Evolutionary conservation across 2,113 vertebrate genomes (phyloP).

Genomic region (Aythya baeri): DNA sequence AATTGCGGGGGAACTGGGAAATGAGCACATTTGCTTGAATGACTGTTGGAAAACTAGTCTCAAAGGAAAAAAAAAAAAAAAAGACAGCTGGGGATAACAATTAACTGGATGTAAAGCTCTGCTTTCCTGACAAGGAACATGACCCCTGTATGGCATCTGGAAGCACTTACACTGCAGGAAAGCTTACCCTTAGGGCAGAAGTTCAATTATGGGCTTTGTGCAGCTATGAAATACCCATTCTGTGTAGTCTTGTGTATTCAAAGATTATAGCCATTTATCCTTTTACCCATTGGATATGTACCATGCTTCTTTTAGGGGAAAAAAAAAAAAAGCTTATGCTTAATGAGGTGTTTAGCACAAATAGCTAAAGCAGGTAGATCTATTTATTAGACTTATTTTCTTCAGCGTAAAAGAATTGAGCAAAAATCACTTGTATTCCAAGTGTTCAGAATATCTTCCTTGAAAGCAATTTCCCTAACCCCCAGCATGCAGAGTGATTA

Average conservation of each 20-base stretch:
- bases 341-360: slow-evolving; percentile 25
- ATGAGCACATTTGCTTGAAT: slow-evolving; percentile 47
- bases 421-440: background rate
- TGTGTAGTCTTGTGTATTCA: slow-evolving; percentile 5
- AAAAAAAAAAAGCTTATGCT: background rate
- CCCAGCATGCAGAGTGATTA: background rate
- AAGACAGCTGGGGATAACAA: slow-evolving; percentile 28
- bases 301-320: background rate
- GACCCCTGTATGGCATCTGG: slow-evolving; percentile 9
- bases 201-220: slow-evolving; percentile 55
- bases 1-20: slow-evolving; percentile 38
- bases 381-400: slow-evolving; percentile 1
- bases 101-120: slow-evolving; percentile 52
- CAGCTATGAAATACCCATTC: slow-evolving; percentile 34
- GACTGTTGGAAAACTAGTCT: slow-evolving; percentile 41
- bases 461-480: background rate
- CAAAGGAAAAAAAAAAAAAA: background rate
- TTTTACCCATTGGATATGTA: slow-evolving; percentile 2
- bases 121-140: slow-evolving; percentile 33
- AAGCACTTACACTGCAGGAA: slow-evolving; percentile 46
- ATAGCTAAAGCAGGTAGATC: background rate
- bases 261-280: slow-evolving; percentile 36
- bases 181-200: slow-evolving; percentile 56
- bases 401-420: background rate
- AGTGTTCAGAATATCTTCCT: background rate